Evolutionary conservation across 1,140 invertebrate genomes (phyloP), one percentile per base, ranked within the genome.

Genomic region (Rhopalosiphum maidis): DNA sequence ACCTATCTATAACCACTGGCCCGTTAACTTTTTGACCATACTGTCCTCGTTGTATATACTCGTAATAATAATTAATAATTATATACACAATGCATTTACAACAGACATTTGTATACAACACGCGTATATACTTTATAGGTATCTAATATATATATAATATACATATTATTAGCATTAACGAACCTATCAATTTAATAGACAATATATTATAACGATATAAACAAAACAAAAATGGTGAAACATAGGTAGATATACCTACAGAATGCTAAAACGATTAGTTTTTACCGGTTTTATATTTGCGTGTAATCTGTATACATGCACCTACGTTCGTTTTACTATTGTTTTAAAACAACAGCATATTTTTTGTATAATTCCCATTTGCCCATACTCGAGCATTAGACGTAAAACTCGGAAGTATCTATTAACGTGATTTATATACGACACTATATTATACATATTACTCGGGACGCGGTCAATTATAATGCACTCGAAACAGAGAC

Each of bases 21-120:
- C 90, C 90, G 68, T 91, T 91, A 91, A 91, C 90, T 82, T 82
- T 91, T 90, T 90, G 4, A 55, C 55, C 46, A 90, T 90, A 90
- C 37, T 43, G 54, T 60, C 23, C 51, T 55, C 35, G 8, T 35
- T 23, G 37, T 68, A 30, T 43, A 11, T 18, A 46, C 23, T 21
- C 8, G 22, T 89, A 68, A 55, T 43, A 60, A 68, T 41, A 68
- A 89, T 55, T 51, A 37, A 41, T 90, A 30, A 60, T 60, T 90
- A 90, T 89, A 55, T n/a, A 48, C 30, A 88, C 18, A 35, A 51
- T 51, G 18, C n/a, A 51, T 23, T 15, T 30, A 23, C 37, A 85
- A 85, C 8, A 25, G 37, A 37, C 22, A 85, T 41, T 25, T 85
- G 83, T 43, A 43, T 25, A n/a, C 55, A 4, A 37, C 37, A 37